These are phyloP conservation scores for Gadus macrocephalus DNA, from an alignment of 2,113 vertebrate genomes.

Conservation along the genomic window DNA sequence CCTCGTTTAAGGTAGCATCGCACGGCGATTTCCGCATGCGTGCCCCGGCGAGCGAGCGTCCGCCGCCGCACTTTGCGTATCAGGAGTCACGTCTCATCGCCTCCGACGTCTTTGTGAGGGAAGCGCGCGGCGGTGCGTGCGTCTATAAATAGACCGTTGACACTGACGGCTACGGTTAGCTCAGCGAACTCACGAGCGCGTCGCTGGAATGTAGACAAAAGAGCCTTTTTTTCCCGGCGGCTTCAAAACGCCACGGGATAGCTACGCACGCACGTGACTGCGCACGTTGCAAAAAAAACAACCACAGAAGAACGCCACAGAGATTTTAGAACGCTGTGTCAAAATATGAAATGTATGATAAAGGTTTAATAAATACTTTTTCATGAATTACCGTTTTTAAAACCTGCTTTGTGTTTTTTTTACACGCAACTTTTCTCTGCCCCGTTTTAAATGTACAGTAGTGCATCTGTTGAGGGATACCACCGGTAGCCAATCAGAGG, in stretches of 20 bases:
- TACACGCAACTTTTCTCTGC: no score
- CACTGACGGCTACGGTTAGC: conserved; percentile 63
- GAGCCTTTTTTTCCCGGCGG: conserved; percentile 40
- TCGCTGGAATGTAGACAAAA: conserved; percentile 57
- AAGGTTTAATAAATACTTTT: no score
- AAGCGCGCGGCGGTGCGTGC: conserved; percentile 11
- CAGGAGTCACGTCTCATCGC: conserved; percentile 53
- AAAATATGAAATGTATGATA: no score
- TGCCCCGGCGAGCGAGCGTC: no score
- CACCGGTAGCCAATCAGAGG: no score
- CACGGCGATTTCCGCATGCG: no score
- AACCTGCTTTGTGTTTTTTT: no score
- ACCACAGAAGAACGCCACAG: no score
- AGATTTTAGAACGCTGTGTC: no score
- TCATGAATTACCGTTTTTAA: no score
- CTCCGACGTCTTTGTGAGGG: conserved; percentile 48
- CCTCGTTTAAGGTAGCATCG: background rate
- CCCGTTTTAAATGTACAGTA: no score
- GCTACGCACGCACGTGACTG: conserved; percentile 8
- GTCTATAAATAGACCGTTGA: conserved; percentile 64
- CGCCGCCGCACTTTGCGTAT: conserved; percentile 22
- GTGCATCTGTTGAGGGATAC: no score
- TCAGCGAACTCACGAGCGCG: conserved; percentile 51
- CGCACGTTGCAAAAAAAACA: conserved; percentile 8
- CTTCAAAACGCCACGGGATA: conserved; percentile 21